phyloP scores from a whole-genome alignment of 92 coral and sea anemone genomes.

The Galaxea fascicularis region DNA sequence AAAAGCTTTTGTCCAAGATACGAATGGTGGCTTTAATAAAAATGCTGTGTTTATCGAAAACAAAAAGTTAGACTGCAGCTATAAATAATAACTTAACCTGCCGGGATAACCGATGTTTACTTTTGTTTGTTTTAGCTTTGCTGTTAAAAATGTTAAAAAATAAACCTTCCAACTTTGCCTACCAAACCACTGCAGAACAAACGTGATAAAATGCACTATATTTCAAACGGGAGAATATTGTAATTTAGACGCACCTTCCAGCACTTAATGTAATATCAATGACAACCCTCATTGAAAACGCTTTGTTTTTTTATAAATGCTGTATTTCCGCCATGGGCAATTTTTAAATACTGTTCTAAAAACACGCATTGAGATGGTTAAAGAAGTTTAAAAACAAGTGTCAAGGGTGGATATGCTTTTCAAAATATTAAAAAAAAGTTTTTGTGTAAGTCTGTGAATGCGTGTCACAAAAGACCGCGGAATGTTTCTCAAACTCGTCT shows the following conservation, averaged over 20 bases:
- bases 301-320: conserved; percentile 24
- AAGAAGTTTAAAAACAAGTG: conserved; percentile 53
- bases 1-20: conserved; percentile 45
- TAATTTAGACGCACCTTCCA: conserved; percentile 8
- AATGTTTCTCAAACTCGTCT: conserved; percentile 19
- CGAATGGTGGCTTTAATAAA: conserved; percentile 28
- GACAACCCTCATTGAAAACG: conserved; percentile 25
- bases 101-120: conserved; percentile 11
- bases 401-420: conserved; percentile 67
- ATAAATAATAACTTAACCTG: conserved; percentile 22
- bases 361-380: conserved; percentile 33
- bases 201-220: background rate
- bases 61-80: conserved; percentile 27
- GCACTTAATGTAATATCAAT: conserved; percentile 28
- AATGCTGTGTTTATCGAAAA: conserved; percentile 34
- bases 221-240: conserved; percentile 8
- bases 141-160: background rate
- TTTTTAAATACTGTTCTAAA: conserved; percentile 17
- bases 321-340: conserved; percentile 29
- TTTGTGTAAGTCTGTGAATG: background rate
- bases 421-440: conserved; percentile 20
- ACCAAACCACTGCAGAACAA: background rate
- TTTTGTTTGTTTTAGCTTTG: background rate
- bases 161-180: background rate
- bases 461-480: conserved; percentile 29